phyloP scores from a whole-genome alignment of 2,113 vertebrate species.

The Podilymbus podiceps region DNA sequence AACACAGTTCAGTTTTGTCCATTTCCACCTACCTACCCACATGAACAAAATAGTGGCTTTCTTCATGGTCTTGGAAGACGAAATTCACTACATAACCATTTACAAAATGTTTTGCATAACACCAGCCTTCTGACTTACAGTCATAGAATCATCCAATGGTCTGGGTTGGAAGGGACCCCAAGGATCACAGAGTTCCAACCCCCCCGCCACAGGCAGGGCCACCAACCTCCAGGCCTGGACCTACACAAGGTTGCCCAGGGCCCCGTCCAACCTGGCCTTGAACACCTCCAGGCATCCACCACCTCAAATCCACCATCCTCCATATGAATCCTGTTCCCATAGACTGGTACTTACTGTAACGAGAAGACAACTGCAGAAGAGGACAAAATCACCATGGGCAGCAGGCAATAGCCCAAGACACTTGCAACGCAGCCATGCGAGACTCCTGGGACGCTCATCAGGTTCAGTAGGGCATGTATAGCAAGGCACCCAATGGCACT shows the following conservation, averaged over 20 bases:
- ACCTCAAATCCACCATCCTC: background rate
- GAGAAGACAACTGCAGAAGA: conserved; percentile 79
- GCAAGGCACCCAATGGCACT: conserved; percentile 82
- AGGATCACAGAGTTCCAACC: no score
- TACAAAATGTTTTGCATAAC: background rate
- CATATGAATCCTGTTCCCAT: background rate
- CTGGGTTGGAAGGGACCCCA: no score
- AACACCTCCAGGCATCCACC: no score
- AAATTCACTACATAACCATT: background rate
- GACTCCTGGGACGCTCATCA: conserved; percentile 82
- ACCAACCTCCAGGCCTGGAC: no score
- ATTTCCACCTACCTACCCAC: background rate
- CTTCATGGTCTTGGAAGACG: background rate
- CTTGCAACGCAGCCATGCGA: conserved; percentile 86
- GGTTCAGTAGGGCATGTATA: conserved; percentile 80
- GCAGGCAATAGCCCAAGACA: conserved; percentile 86
- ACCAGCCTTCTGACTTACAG: background rate
- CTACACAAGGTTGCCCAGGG: no score
- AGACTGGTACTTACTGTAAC: conserved; percentile 79
- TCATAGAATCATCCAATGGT: no score
- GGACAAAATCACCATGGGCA: conserved; percentile 87
- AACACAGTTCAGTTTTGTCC: background rate
- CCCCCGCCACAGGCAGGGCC: no score
- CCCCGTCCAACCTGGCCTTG: no score
- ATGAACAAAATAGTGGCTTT: background rate